Conservation (phyloP, 23 tunicate species). For the Botrylloides violaceus region DNA sequence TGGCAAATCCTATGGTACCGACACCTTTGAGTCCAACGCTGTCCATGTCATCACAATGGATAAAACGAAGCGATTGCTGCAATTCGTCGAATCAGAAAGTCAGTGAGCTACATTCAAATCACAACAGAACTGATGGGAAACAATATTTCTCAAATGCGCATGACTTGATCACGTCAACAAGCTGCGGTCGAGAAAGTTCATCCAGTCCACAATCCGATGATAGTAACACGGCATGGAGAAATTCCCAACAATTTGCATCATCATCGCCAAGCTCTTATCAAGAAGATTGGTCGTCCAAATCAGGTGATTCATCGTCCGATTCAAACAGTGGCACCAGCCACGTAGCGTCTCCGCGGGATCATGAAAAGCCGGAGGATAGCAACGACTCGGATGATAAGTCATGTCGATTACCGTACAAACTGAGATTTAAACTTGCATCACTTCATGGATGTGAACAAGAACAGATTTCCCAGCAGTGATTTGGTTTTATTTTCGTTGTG, state of each 20-base stretch:
- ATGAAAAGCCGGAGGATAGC: neutral
- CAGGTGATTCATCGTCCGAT: neutral
- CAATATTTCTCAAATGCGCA: too few species aligned
- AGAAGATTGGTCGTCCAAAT: neutral
- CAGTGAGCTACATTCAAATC: neutral
- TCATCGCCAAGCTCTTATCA: neutral
- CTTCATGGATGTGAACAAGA: neutral
- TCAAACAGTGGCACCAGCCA: neutral
- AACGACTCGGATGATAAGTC: neutral
- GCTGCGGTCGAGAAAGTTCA: neutral
- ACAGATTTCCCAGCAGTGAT: neutral
- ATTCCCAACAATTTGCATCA: neutral
- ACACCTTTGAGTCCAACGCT: too few species aligned
- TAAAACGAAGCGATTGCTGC: neutral
- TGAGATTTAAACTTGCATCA: neutral
- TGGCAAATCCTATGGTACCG: too few species aligned
- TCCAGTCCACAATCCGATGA: neutral
- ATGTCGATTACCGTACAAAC: neutral
- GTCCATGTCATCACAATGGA: too few species aligned
- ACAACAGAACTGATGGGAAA: neutral
- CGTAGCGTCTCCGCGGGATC: neutral
- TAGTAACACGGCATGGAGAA: neutral
- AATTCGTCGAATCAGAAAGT: neutral
- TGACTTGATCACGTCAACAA: neutral
- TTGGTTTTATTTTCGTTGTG: too few species aligned